phyloP scores from a whole-genome alignment of 2,888 invertebrate genomes.

The Hypolimnas misippus region DNA sequence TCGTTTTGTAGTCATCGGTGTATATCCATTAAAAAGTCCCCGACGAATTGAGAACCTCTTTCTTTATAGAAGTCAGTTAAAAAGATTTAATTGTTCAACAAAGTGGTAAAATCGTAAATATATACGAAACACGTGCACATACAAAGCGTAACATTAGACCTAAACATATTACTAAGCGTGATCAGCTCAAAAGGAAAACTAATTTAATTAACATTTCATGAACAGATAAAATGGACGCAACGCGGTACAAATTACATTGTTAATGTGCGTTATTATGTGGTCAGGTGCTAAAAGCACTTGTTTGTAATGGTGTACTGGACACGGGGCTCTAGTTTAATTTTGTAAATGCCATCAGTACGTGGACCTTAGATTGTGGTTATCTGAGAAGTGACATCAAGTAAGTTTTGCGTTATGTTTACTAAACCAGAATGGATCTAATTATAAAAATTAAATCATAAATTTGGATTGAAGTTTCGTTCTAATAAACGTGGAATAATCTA shows the following conservation, averaged over 20 bases:
- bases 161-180: not conserved
- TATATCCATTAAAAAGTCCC: no score
- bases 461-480: no score
- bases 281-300: constrained; percentile 62
- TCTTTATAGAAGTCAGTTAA: no score
- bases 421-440: no score
- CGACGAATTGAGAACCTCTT: no score
- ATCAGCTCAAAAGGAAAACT: constrained; percentile 15
- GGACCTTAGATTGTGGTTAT: constrained; percentile 27
- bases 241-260: constrained; percentile 31
- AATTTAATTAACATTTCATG: constrained; percentile 33
- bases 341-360: constrained; percentile 70
- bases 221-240: constrained; percentile 30
- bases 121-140: not conserved
- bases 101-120: no score
- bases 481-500: no score
- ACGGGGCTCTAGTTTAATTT: constrained; percentile 67
- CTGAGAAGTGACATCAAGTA: not conserved
- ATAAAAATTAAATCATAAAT: no score
- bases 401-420: not conserved
- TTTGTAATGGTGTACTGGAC: constrained; percentile 60
- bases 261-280: constrained; percentile 44
- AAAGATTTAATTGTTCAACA: no score
- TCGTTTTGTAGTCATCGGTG: no score
- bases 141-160: not conserved